These are phyloP conservation scores for Drosophila aff. DNA, from an alignment of 1,140 invertebrate genomes.

Conservation along the genomic window DNA sequence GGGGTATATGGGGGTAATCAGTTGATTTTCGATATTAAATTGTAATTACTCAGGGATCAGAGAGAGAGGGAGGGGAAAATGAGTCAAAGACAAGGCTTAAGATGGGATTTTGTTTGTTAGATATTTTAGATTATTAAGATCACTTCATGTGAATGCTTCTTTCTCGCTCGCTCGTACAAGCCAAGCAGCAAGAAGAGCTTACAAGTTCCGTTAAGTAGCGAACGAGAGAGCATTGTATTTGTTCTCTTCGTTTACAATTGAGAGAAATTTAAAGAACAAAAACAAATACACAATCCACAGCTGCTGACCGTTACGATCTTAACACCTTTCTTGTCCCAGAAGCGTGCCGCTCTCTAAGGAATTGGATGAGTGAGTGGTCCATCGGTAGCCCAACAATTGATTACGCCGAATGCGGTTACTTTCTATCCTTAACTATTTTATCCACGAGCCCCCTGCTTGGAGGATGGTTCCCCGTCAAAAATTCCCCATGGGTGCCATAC, in stretches of 20 bases:
- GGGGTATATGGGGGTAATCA: slow-evolving; percentile 23
- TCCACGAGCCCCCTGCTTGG: slow-evolving; percentile 33
- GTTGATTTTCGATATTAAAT: slow-evolving; percentile 69
- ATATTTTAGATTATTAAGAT: not conserved
- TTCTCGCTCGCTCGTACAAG: not conserved
- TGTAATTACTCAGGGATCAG: slow-evolving; percentile 69
- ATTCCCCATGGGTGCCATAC: slow-evolving; percentile 72
- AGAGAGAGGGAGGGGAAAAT: not conserved
- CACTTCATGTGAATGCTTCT: no score
- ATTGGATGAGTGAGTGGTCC: slow-evolving; percentile 34
- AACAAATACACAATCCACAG: slow-evolving; percentile 25
- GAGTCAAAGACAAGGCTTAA: not conserved
- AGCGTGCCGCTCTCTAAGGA: slow-evolving; percentile 59
- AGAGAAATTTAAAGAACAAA: no score
- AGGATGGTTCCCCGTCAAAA: slow-evolving; percentile 24
- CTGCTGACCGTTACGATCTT: slow-evolving; percentile 68
- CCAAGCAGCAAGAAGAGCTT: not conserved
- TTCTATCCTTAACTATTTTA: slow-evolving; percentile 2
- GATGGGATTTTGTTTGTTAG: not conserved
- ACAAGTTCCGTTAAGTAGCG: not conserved
- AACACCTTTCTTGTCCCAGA: slow-evolving; percentile 30
- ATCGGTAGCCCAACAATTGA: slow-evolving; percentile 72
- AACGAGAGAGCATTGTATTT: no score
- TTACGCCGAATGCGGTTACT: slow-evolving; percentile 81
- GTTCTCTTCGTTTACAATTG: no score